Percentiles rank a stretch among this genome's conserved stretches.
These are phyloP conservation scores for Psittacara wagleri DNA, from an alignment of 2,113 vertebrate genomes.

Conservation along the genomic window DNA sequence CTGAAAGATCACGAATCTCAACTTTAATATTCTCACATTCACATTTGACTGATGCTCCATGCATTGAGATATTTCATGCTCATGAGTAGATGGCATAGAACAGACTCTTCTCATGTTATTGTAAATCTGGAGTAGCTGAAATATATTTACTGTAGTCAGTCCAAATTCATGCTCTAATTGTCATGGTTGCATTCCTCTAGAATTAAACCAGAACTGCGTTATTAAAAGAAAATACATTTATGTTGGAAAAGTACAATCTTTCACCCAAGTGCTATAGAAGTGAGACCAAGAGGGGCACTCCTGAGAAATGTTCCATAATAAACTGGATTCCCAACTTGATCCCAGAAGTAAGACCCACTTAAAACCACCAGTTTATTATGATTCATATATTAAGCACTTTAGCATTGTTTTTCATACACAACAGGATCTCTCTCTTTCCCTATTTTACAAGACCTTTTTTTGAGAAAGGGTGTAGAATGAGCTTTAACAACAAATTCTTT, in stretches of 20 bases:
- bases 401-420: not conserved
- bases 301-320: not conserved
- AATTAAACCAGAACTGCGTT: not conserved
- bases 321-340: not conserved
- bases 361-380: not conserved
- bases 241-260: not conserved
- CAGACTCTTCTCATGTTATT: not conserved
- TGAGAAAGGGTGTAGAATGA: slow-evolving; percentile 13
- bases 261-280: not conserved
- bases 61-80: not conserved
- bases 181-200: not conserved
- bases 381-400: not conserved
- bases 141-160: not conserved
- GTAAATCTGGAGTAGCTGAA: not conserved
- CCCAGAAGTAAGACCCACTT: not conserved
- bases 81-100: not conserved
- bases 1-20: not conserved
- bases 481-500: not conserved
- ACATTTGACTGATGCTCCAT: not conserved
- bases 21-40: not conserved
- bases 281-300: not conserved
- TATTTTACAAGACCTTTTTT: not conserved
- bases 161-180: not conserved
- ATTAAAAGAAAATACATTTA: not conserved
- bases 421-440: no score